Evolutionary conservation across 2,888 invertebrate species (phyloP).

Genomic region (Nephrotoma appendiculata): DNA sequence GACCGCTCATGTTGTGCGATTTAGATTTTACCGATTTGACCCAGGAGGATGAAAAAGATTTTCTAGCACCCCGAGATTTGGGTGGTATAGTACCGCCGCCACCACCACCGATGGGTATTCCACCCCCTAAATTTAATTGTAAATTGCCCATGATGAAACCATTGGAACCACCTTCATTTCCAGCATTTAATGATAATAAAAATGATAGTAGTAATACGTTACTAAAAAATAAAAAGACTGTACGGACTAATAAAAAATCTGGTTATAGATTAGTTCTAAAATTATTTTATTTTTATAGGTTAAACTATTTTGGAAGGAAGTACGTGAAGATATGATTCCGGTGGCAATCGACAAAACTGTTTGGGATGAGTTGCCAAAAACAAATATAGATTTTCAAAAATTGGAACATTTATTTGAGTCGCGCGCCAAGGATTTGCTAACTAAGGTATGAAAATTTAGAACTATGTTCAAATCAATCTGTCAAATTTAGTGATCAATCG

Average conservation of each 20-base stretch:
- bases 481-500: neutral
- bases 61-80: slow-evolving; percentile 49
- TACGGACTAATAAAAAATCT: slow-evolving; percentile 26
- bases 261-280: neutral
- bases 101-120: slow-evolving; percentile 59
- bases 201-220: neutral
- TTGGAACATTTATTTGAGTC: slow-evolving; percentile 95
- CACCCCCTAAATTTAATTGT: slow-evolving; percentile 34
- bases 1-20: slow-evolving; percentile 77
- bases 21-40: slow-evolving; percentile 91
- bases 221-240: slow-evolving; percentile 82
- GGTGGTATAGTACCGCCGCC: slow-evolving; percentile 59
- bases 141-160: slow-evolving; percentile 28
- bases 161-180: slow-evolving; percentile 24
- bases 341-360: slow-evolving; percentile 57
- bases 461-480: neutral
- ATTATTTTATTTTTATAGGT: slow-evolving; percentile 20
- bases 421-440: slow-evolving; percentile 84
- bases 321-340: slow-evolving; percentile 47
- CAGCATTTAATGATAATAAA: neutral
- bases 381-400: slow-evolving; percentile 80
- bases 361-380: slow-evolving; percentile 81
- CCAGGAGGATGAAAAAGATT: slow-evolving; percentile 75
- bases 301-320: slow-evolving; percentile 96
- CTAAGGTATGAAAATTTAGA: slow-evolving; percentile 53